Base-by-base conservation (phyloP, 1,140 invertebrate species). In the Lysiphlebus fabarum region DNA sequence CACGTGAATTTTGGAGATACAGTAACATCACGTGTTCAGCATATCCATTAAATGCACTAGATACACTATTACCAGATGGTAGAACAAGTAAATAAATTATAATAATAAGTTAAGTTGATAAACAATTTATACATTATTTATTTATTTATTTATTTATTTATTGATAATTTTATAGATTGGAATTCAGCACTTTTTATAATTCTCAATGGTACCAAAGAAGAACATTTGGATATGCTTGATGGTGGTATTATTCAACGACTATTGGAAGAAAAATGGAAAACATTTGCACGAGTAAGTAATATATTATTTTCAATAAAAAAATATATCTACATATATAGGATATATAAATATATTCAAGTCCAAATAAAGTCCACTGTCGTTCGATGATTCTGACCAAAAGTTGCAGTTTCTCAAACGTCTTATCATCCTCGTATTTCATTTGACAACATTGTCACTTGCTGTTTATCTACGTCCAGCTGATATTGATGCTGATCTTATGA, bases 251-350 rank as follows among this genome's bases (percentile, higher is more conserved):
- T 99, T 74, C 93, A 98, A 75, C 86, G 95, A 70, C 79, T 99
- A 50, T 82, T 99, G 11, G 95, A 98, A 80, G 96, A 99, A 81
- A 99, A 99, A 80, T 99, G 97, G 97, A 98, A 98, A 78, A 96
- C 95, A 4, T 99, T 97, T 84, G 97, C 95, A 37, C 86, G 90
- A 77, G 93, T 95, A 84, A 81, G 58, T 55, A 70, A 74, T 66
- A 57, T 41, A 49, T 64, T 56, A 63, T 57, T 26, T n/a, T 38
- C 34, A 54, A 54, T 12, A 34, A 42, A 50, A n/a, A n/a, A n/a
- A n/a, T n/a, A n/a, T n/a, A n/a, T n/a, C n/a, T n/a, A 43, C 49
- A 42, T 41, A 38, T 42, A 37, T 12, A 34, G 36, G 12, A 41
- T 36, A 40, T 40, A 17, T 57, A 53, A 47, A 56, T 41, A 47